A percentile compares a stretch with the other conserved stretches of the same genome.
phyloP scores from a whole-genome alignment of 35 echinoderm and acorn worm species.

The Nesometra sesokonis region DNA sequence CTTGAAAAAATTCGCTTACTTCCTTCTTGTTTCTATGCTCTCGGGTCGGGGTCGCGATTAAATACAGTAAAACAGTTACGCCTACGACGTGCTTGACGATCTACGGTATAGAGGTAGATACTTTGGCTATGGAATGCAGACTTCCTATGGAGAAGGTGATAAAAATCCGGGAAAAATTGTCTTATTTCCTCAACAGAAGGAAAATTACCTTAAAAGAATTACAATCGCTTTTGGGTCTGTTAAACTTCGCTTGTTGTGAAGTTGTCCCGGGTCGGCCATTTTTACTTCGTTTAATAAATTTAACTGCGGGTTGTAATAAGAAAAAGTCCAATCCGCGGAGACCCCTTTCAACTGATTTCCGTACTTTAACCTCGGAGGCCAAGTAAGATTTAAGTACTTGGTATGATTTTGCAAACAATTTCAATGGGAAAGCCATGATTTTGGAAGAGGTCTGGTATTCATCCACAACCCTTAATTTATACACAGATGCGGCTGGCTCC shows the following conservation, averaged over 20 bases:
- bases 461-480: neutral
- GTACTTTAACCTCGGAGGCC: neutral
- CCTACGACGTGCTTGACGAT: neutral
- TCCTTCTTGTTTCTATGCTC: too few species aligned
- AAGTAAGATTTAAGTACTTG: neutral
- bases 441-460: neutral
- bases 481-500: constrained; percentile 6
- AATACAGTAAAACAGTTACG: constrained; percentile 18
- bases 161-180: neutral
- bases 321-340: too few species aligned
- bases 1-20: too few species aligned
- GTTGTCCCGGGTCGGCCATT: neutral
- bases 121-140: neutral
- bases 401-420: neutral
- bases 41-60: too few species aligned
- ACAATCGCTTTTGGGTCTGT: constrained; percentile 19
- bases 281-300: constrained; percentile 6
- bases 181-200: neutral
- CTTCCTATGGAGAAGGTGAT: constrained; percentile 14
- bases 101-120: constrained; percentile 27
- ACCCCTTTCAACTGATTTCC: too few species aligned
- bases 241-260: constrained; percentile 35
- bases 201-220: neutral
- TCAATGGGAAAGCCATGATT: constrained; percentile 11
- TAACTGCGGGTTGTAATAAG: too few species aligned